Evolutionary conservation across 2,888 invertebrate genomes (phyloP).

Genomic region (Atethmia centrago): DNA sequence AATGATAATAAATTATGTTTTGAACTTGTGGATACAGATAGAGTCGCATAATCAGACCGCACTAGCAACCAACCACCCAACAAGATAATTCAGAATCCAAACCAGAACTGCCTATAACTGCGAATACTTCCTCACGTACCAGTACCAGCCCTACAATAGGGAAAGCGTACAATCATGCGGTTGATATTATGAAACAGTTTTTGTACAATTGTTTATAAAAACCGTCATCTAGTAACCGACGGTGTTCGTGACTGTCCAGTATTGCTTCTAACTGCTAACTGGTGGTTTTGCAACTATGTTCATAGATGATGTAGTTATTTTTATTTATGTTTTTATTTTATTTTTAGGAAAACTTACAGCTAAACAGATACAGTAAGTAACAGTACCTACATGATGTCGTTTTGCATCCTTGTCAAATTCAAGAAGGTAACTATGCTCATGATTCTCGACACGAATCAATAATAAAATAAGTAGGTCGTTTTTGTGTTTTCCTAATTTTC

Average conservation of each 20-base stretch:
- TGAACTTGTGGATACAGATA: too few species aligned
- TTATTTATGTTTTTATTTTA: too few species aligned
- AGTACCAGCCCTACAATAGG: slow-evolving; percentile 62
- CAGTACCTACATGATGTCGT: too few species aligned
- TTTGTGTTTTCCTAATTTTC: too few species aligned
- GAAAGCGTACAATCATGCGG: slow-evolving; percentile 82
- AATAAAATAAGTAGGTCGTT: too few species aligned
- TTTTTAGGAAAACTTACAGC: too few species aligned
- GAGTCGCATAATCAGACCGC: background rate
- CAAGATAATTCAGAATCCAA: slow-evolving; percentile 29
- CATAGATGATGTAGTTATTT: slow-evolving; percentile 42
- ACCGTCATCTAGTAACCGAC: slow-evolving; percentile 81
- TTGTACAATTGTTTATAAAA: slow-evolving; percentile 80
- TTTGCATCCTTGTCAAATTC: too few species aligned
- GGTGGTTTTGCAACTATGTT: slow-evolving; percentile 47
- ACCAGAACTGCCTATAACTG: slow-evolving; percentile 58
- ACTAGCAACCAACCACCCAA: background rate
- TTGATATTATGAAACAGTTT: slow-evolving; percentile 82
- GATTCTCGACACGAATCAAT: too few species aligned
- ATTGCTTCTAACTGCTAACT: slow-evolving; percentile 72
- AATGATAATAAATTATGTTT: background rate
- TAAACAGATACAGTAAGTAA: too few species aligned
- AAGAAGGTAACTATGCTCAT: too few species aligned
- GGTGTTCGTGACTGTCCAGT: slow-evolving; percentile 78
- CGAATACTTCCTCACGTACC: slow-evolving; percentile 62